These are phyloP conservation scores for Watsonalla binaria DNA, from an alignment of 2,888 invertebrate genomes.

Conservation along the genomic window DNA sequence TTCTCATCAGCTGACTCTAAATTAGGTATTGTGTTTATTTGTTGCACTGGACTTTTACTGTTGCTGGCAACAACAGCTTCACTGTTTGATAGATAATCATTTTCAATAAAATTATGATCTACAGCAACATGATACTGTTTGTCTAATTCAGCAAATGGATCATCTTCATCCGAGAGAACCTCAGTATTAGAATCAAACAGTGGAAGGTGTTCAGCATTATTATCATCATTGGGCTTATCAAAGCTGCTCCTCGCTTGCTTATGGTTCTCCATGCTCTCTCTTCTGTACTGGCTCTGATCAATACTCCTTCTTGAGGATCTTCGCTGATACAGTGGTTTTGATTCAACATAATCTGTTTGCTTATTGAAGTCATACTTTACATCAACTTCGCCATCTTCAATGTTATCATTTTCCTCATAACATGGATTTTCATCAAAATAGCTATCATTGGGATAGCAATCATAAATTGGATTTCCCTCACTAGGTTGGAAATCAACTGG, in stretches of 20 bases:
- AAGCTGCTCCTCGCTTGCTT: constrained; percentile 23
- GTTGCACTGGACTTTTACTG: constrained; percentile 16
- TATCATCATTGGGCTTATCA: constrained; percentile 28
- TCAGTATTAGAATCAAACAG: constrained; percentile 50
- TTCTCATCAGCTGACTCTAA: constrained; percentile 8
- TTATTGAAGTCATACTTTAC: constrained; percentile 16
- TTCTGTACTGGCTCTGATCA: constrained; percentile 22
- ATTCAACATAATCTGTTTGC: constrained; percentile 12
- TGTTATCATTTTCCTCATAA: constrained; percentile 9
- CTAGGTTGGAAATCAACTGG: constrained; percentile 13
- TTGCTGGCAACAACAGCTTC: constrained; percentile 10
- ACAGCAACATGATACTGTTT: constrained; percentile 71
- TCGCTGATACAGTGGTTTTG: constrained; percentile 42
- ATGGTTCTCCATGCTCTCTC: constrained; percentile 20
- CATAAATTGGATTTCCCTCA: constrained; percentile 25
- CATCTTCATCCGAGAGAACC: constrained; percentile 58
- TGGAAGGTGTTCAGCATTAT: constrained; percentile 29
- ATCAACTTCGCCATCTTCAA: neutral
- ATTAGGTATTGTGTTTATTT: constrained; percentile 5
- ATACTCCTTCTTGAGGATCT: constrained; percentile 25
- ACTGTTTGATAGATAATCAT: constrained; percentile 35
- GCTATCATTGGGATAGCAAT: constrained; percentile 18
- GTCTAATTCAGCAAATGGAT: constrained; percentile 68
- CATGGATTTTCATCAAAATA: constrained; percentile 26
- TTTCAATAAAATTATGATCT: constrained; percentile 61